phyloP scores from a whole-genome alignment of 2,888 invertebrate genomes.

The Drosophila pseudotalamancana region DNA sequence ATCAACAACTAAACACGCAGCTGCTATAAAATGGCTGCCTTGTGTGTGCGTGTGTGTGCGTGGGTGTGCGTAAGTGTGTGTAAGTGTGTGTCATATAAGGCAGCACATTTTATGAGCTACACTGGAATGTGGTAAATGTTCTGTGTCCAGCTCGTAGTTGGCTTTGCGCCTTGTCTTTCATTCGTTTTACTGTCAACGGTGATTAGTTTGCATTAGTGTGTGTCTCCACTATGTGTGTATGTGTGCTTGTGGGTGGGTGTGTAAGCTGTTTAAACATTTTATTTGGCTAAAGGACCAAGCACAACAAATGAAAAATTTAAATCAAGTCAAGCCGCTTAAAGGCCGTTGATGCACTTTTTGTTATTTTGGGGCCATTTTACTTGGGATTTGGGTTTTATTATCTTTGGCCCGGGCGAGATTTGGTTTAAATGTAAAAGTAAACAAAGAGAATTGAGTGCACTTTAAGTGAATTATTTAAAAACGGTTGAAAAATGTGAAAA shows the following conservation, averaged over 20 bases:
- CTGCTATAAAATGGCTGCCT: conserved; percentile 52
- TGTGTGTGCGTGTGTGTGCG: background rate
- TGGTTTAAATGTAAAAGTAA: background rate
- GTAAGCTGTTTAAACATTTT: conserved; percentile 30
- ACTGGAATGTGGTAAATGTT: conserved; percentile 34
- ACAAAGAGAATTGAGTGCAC: background rate
- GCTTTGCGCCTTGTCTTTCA: conserved; percentile 27
- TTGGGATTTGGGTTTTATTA: conserved; percentile 16
- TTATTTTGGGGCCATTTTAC: conserved; percentile 37
- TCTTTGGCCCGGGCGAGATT: background rate
- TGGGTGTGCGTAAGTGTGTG: background rate
- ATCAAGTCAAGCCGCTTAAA: conserved; percentile 55
- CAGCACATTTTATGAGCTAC: conserved; percentile 45
- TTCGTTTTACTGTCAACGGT: conserved; percentile 66
- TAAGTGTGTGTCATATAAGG: conserved; percentile 15
- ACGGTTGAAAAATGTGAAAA: background rate
- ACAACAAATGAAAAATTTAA: conserved; percentile 57
- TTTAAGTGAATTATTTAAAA: background rate
- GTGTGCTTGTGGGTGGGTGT: conserved; percentile 8
- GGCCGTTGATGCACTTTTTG: conserved; percentile 35
- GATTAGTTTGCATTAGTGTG: conserved; percentile 71
- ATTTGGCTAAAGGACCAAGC: conserved; percentile 23
- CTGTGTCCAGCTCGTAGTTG: conserved; percentile 37
- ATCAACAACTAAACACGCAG: conserved; percentile 48
- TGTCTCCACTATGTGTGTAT: conserved; percentile 5